Evolutionary conservation across 2,113 vertebrate genomes (phyloP).

Genomic region (Nyctibius bracteatus): DNA sequence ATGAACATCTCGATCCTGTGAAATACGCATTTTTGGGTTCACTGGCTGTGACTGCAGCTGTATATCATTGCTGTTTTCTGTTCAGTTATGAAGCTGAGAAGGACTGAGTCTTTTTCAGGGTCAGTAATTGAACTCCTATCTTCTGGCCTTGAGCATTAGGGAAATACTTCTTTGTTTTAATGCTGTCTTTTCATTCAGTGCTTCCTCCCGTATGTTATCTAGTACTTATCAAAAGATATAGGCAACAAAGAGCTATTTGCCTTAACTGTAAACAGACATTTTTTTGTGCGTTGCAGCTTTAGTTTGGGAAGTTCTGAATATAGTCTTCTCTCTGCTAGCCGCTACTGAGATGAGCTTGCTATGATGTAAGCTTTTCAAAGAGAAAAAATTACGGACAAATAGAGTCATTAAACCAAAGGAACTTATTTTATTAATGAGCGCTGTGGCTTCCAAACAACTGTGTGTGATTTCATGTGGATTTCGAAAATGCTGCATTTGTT

Average conservation of each 20-base stretch:
- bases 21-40: background rate
- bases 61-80: background rate
- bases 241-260: background rate
- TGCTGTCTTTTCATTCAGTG: background rate
- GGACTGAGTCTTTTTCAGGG: background rate
- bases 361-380: background rate
- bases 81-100: background rate
- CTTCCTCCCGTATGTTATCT: background rate
- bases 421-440: background rate
- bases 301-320: background rate
- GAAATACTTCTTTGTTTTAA: background rate
- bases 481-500: background rate
- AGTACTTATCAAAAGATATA: background rate
- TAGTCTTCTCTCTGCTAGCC: background rate
- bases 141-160: background rate
- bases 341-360: background rate
- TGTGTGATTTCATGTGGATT: background rate
- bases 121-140: background rate
- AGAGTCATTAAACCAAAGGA: background rate
- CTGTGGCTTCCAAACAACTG: background rate
- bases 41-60: background rate
- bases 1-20: rapidly evolving
- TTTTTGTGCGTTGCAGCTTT: background rate
- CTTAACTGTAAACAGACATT: background rate
- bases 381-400: background rate